Evolutionary conservation across 2,888 invertebrate species (phyloP), one percentile per base, ranked within the genome.

Genomic region (Drosophila siamana): DNA sequence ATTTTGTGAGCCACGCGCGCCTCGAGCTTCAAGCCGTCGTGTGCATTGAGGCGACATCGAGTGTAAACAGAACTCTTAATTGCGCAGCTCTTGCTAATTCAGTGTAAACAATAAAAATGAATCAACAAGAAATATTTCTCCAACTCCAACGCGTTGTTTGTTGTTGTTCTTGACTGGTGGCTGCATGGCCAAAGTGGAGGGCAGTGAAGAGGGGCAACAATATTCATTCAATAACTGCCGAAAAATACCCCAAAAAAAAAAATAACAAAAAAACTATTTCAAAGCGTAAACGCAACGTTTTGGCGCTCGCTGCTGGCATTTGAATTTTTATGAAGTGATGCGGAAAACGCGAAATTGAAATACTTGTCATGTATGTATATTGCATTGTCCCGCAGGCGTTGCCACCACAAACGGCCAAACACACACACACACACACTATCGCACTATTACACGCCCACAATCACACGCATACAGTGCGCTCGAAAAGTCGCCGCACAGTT

Each of bases 261-360:
- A n/a, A n/a, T n/a, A n/a, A n/a, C n/a, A n/a, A n/a, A 22, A 43
- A 33, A 43, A 54, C 28, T 33, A 43, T 60, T 44, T 15, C 5
- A 52, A 24, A 51, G 43, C 33, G 30, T 67, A 19, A 64, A 67
- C 60, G 60, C 33, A 54, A 52, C 67, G 63, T 61, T 51, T 51
- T 38, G 33, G 4, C 33, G 5, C 33, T 44, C 38, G 62, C 77
- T 52, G 55, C 44, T 57, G 80, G 77, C 83, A 62, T 55, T 65
- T 69, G 62, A 82, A 74, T 85, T 59, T 68, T 59, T 36, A 62
- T 61, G 59, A 68, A 68, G 61, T 71, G 76, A 76, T 40, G 85
- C 61, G 70, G 72, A 68, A 80, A 78, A 74, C 66, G 70, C 63
- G 68, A 71, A 82, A 79, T 68, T 65, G 80, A 69, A 82, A 72